A percentile compares a stretch with the other conserved stretches of the same genome.
Conservation (phyloP, 2,888 invertebrate genomes). For the Lysandra bellargus region DNA sequence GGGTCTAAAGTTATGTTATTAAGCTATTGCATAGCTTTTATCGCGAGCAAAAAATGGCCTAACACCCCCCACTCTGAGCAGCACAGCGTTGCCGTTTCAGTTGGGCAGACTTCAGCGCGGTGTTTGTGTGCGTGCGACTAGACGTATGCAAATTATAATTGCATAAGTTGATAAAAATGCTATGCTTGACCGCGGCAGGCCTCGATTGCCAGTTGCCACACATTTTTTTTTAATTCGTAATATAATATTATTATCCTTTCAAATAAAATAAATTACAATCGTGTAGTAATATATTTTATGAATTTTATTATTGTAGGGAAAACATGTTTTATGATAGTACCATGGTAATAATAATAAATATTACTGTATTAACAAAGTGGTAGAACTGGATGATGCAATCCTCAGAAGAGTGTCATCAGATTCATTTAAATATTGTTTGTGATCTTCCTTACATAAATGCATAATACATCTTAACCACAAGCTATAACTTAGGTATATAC, state of each 20-base stretch:
- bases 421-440: constrained; percentile 47
- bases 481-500: too few relatives aligned
- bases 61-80: too few relatives aligned
- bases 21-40: too few relatives aligned
- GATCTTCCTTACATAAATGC: constrained; percentile 26
- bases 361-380: not conserved
- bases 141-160: too few relatives aligned
- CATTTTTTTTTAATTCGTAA: not conserved
- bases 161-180: too few relatives aligned
- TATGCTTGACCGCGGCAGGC: too few relatives aligned
- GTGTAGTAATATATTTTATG: not conserved
- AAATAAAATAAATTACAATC: not conserved
- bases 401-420: constrained; percentile 53
- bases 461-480: not conserved
- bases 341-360: constrained; percentile 26
- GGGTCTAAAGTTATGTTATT: not conserved
- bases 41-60: too few relatives aligned
- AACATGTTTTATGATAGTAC: not conserved
- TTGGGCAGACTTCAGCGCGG: too few relatives aligned
- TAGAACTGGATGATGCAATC: constrained; percentile 61
- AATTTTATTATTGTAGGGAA: constrained; percentile 4
- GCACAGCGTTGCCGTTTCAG: too few relatives aligned
- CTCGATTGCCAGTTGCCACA: too few relatives aligned
- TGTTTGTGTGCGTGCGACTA: too few relatives aligned
- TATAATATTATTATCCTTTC: not conserved